Evolutionary conservation across 2,888 invertebrate genomes (phyloP).

Genomic region (Cantharis rufa): DNA sequence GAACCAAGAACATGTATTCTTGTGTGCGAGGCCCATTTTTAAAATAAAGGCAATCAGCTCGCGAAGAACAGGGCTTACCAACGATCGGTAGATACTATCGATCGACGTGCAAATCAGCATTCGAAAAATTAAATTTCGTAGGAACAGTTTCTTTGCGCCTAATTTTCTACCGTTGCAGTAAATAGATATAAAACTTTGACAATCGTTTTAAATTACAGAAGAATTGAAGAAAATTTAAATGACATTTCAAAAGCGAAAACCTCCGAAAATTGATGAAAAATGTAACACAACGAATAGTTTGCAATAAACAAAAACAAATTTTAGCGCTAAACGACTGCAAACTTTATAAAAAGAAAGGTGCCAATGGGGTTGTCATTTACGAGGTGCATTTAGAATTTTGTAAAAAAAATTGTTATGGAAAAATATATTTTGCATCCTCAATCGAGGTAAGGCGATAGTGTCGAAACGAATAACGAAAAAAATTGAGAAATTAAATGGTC

Average conservation of each 20-base stretch:
- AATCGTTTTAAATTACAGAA: neutral
- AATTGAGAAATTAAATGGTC: neutral
- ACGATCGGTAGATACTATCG: neutral
- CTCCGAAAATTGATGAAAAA: neutral
- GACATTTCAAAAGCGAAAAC: neutral
- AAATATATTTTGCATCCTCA: neutral
- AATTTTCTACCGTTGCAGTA: neutral
- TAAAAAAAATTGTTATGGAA: neutral
- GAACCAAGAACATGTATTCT: neutral
- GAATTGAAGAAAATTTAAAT: neutral
- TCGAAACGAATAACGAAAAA: neutral
- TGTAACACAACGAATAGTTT: neutral
- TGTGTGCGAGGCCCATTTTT: neutral
- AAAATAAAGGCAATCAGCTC: too few species aligned
- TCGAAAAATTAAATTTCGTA: neutral
- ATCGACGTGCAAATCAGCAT: neutral
- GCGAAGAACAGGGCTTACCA: neutral
- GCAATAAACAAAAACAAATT: conserved; percentile 13
- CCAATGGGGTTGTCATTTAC: neutral
- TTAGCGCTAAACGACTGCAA: conserved; percentile 1
- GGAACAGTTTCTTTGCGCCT: neutral
- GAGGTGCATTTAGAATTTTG: neutral
- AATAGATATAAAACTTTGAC: neutral
- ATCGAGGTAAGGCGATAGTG: neutral
- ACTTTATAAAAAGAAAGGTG: neutral